Conservation (phyloP, 2,888 invertebrate genomes). For the Ptilodon capucinus region DNA sequence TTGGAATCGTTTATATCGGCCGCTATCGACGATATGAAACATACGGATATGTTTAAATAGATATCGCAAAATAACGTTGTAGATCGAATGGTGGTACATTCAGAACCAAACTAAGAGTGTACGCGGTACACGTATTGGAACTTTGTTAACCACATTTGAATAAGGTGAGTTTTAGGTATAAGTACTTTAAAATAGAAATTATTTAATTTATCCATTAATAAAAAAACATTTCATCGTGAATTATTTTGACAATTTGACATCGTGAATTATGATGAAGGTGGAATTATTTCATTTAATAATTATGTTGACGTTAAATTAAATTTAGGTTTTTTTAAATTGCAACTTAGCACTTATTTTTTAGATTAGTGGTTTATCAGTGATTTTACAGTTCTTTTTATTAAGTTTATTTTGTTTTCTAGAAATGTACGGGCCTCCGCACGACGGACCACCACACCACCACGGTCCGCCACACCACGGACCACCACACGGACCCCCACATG, state of each 20-base stretch:
- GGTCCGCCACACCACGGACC: slow-evolving; percentile 10
- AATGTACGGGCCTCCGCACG: slow-evolving; percentile 7
- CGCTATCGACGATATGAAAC: not conserved
- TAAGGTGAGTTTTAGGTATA: slow-evolving; percentile 15
- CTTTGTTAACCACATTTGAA: not conserved
- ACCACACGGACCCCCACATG: slow-evolving; percentile 6
- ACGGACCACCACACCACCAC: slow-evolving; percentile 4
- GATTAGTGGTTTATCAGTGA: too few species aligned
- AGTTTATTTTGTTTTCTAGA: too few species aligned
- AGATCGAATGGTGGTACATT: not conserved
- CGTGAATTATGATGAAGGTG: too few species aligned
- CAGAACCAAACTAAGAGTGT: not conserved
- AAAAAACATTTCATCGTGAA: too few species aligned
- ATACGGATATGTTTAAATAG: not conserved
- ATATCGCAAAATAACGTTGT: not conserved
- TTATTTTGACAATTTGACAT: too few species aligned
- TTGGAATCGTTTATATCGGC: not conserved
- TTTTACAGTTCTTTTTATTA: too few species aligned
- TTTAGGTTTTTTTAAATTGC: too few species aligned
- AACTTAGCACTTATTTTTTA: too few species aligned
- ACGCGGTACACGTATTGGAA: not conserved
- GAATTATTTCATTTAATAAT: not conserved
- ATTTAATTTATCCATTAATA: too few species aligned
- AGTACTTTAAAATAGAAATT: too few species aligned
- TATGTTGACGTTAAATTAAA: too few species aligned